Base-by-base conservation (phyloP, 2,113 vertebrate genomes). In the Hippocampus mohnikei region DNA sequence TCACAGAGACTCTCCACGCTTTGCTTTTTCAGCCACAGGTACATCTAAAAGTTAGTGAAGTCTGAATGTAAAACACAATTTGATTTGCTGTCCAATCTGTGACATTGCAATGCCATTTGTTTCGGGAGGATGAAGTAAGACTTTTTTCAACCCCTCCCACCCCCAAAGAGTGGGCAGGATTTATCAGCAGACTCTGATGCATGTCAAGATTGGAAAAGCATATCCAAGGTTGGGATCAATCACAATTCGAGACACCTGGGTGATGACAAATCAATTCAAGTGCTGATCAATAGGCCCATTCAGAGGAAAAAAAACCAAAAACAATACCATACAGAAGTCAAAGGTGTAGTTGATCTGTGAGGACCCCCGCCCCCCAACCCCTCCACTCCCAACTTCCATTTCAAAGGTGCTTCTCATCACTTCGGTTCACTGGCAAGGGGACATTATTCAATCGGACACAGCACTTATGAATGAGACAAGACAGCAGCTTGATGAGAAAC, bases 401-500 rank as follows among this genome's bases (percentile, higher is more conserved):
- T 23, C 9, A 55, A 55, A 55, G 52, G 52, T 23, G 52, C 8
- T 62, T n/a, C 33, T 12, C 60, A 62, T 41, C 18, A 21, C 37
- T 62, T 62, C 8, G 18, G 23, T 42, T 42, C 40, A 44, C 40
- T 15, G 20, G 9, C 66, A 27, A 81, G 74, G 29, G 20, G 29
- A 13, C 73, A 67, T 84, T 66, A 82, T 72, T 70, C 72, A 86
- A 79, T 86, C 70, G 71, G 76, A 81, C 76, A 64, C 63, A 4
- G 75, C 62, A 3, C 13, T 41, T 59, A 25, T 50, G 78, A 80
- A 72, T 76, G 84, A 85, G 72, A 78, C 67, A 82, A 65, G 79
- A 82, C 79, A 76, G 84, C 79, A 76, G 70, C 69, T 29, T 72
- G 77, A 80, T 80, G 74, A 85, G 74, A 75, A 82, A 70, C 73